These are phyloP conservation scores for Omphaloscelis lunosa DNA, from an alignment of 2,888 invertebrate genomes.

Conservation along the genomic window DNA sequence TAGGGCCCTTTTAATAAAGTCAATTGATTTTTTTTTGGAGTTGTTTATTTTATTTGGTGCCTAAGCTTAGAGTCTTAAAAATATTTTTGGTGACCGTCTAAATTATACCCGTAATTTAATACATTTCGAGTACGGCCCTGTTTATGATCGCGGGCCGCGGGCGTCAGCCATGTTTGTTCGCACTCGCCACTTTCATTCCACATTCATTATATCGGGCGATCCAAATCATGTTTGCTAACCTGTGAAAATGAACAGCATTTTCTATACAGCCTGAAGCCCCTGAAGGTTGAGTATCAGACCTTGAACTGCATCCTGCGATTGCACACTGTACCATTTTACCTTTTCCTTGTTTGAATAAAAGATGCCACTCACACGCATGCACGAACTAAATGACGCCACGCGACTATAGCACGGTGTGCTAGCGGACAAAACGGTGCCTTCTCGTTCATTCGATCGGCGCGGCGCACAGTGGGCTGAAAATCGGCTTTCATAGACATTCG, in stretches of 20 bases:
- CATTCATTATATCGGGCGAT: neutral
- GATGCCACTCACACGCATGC: neutral
- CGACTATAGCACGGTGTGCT: conserved; percentile 7
- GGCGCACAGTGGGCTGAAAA: too few relatives aligned
- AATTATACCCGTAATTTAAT: too few relatives aligned
- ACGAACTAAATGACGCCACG: conserved; percentile 26
- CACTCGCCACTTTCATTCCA: neutral
- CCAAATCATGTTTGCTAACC: conserved; percentile 15
- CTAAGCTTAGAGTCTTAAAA: too few relatives aligned
- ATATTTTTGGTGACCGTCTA: too few relatives aligned
- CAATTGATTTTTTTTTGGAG: too few relatives aligned
- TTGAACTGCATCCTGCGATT: conserved; percentile 26
- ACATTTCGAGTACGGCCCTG: conserved; percentile 12
- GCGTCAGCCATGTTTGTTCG: conserved; percentile 35
- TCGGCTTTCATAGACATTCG: too few relatives aligned
- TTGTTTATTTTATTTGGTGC: too few relatives aligned
- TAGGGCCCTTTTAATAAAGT: too few relatives aligned
- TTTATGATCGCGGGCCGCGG: neutral
- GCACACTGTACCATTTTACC: conserved; percentile 44
- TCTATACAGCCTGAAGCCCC: neutral
- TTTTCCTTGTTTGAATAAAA: neutral
- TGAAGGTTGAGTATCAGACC: conserved; percentile 28
- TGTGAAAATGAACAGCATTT: conserved; percentile 28
- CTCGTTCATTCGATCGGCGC: conserved; percentile 25
- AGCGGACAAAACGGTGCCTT: conserved; percentile 19